These are phyloP conservation scores for Propsilocerus akamusi DNA, from an alignment of 1,140 invertebrate genomes.

Conservation along the genomic window DNA sequence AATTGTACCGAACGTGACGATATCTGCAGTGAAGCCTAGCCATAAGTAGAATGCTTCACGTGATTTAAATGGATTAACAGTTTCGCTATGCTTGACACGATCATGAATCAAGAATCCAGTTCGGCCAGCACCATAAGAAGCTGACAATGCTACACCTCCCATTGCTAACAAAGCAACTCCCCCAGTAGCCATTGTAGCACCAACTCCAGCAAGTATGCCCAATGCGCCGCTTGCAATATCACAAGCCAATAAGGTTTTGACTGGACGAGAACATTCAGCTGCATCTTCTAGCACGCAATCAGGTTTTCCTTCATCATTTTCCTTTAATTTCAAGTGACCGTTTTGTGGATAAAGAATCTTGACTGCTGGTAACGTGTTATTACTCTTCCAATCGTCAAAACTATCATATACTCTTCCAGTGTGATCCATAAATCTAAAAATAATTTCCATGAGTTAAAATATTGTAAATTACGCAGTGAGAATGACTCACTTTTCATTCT, in stretches of 20 bases:
- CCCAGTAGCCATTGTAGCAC: not conserved
- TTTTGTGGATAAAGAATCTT: not conserved
- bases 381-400: constrained; percentile 5
- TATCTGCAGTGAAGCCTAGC: not conserved
- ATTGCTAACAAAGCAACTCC: not conserved
- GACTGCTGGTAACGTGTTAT: not conserved
- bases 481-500: constrained; percentile 5
- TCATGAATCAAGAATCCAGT: not conserved
- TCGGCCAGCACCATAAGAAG: not conserved
- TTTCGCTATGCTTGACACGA: not conserved
- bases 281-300: not conserved
- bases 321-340: not conserved
- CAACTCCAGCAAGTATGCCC: not conserved
- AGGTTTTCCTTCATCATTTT: not conserved
- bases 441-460: no score
- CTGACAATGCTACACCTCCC: not conserved
- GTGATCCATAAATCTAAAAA: constrained; percentile 10
- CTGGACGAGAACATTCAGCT: constrained; percentile 1
- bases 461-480: no score
- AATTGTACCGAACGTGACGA: not conserved
- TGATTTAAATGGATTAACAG: not conserved
- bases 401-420: constrained; percentile 7
- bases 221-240: not conserved
- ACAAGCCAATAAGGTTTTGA: not conserved
- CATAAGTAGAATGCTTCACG: not conserved